A percentile compares a stretch with the other conserved stretches of the same genome.
Evolutionary conservation across 1,140 invertebrate species (phyloP).

Genomic region (Schmidtea mediterranea): DNA sequence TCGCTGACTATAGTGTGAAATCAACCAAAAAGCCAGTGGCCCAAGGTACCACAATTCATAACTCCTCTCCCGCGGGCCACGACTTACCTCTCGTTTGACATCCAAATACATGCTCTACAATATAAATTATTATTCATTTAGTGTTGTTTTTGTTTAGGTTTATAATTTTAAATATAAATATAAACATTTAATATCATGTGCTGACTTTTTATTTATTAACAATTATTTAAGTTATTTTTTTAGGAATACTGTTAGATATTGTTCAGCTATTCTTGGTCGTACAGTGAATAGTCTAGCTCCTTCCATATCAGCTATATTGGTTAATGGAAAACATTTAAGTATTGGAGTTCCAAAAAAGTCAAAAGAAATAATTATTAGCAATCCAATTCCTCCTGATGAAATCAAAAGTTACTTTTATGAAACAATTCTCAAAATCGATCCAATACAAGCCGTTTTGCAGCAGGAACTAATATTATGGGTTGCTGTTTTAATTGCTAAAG

Average conservation of each 20-base stretch:
- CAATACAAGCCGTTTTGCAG: slow-evolving; percentile 80
- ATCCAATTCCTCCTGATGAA: slow-evolving; percentile 73
- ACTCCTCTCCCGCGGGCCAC: too few relatives aligned
- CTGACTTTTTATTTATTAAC: too few relatives aligned
- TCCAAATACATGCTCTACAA: too few relatives aligned
- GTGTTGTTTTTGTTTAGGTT: too few relatives aligned
- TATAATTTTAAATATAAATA: too few relatives aligned
- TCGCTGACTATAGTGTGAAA: too few relatives aligned
- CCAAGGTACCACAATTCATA: too few relatives aligned
- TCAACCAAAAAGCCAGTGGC: too few relatives aligned
- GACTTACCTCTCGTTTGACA: too few relatives aligned
- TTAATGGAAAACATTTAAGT: slow-evolving; percentile 71
- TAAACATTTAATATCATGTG: too few relatives aligned
- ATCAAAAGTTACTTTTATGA: slow-evolving; percentile 32
- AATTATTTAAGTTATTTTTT: neutral
- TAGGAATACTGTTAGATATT: slow-evolving; percentile 67
- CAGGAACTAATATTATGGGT: slow-evolving; percentile 75
- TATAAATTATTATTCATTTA: too few relatives aligned
- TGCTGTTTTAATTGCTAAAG: slow-evolving; percentile 62
- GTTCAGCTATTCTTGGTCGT: slow-evolving; percentile 62
- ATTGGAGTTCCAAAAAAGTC: slow-evolving; percentile 60
- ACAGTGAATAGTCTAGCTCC: slow-evolving; percentile 89
- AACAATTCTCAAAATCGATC: slow-evolving; percentile 43
- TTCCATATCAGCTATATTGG: slow-evolving; percentile 77
- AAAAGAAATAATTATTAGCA: slow-evolving; percentile 65